Conservation (phyloP, 1,140 invertebrate species). For the Anastatus disparis region DNA sequence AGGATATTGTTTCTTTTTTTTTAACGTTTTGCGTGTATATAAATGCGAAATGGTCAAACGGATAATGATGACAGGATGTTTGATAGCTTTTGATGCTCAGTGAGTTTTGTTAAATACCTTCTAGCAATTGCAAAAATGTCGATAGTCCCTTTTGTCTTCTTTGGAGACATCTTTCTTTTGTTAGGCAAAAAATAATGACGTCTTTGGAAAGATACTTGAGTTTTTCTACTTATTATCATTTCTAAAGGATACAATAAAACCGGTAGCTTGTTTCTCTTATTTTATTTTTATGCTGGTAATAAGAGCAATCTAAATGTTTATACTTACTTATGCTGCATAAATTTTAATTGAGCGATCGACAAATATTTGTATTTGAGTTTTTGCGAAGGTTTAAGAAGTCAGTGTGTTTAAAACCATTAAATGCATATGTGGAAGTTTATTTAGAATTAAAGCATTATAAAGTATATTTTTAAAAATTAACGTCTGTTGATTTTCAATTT, state of each 20-base stretch:
- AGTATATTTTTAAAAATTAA: too few species aligned
- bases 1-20: neutral
- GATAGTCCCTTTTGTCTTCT: neutral
- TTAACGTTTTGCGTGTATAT: too few species aligned
- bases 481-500: too few species aligned
- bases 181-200: conserved; percentile 1
- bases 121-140: conserved; percentile 23
- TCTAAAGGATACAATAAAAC: neutral
- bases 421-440: too few species aligned
- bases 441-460: too few species aligned
- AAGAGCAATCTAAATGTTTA: neutral
- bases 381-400: too few species aligned
- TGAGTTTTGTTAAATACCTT: neutral
- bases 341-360: neutral
- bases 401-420: too few species aligned
- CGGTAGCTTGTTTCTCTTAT: neutral
- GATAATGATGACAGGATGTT: neutral
- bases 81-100: neutral
- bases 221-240: neutral
- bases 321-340: neutral
- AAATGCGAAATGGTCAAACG: neutral
- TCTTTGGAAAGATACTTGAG: neutral
- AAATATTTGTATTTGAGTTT: conserved; percentile 7
- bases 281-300: neutral
- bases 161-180: neutral